Percentiles rank a stretch among this genome's conserved stretches.
These are phyloP conservation scores for Anguilla marmorata DNA, from an alignment of 2,797 vertebrate species.

Conservation along the genomic window DNA sequence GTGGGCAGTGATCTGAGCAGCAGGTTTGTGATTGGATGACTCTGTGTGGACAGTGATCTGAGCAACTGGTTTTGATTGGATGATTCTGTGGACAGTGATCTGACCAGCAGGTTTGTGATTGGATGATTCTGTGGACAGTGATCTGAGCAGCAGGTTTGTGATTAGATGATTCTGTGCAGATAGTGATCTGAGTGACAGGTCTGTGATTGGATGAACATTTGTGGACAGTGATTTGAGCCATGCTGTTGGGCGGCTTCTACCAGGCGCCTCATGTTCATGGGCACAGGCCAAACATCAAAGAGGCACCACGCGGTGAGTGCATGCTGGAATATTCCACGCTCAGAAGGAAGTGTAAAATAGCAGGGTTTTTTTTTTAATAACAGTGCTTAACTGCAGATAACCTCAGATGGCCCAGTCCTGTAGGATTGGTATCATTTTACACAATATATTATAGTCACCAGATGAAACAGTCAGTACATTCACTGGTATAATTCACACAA, in stretches of 20 bases:
- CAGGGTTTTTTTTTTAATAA: slow-evolving; percentile 1
- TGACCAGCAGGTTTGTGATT: not conserved
- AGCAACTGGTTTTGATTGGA: not conserved
- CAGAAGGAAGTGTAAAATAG: not conserved
- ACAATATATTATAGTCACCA: not conserved
- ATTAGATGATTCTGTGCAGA: not conserved
- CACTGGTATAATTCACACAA: not conserved
- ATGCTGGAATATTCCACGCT: not conserved
- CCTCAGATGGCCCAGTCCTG: not conserved
- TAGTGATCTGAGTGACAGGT: not conserved
- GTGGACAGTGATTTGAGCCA: not conserved
- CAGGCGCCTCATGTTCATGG: not conserved
- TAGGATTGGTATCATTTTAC: not conserved
- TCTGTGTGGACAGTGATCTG: not conserved
- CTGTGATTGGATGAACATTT: not conserved
- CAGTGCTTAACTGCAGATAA: not conserved
- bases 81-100: not conserved
- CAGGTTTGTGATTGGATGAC: not conserved
- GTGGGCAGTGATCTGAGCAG: not conserved
- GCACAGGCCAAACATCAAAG: not conserved
- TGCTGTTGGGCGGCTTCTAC: not conserved
- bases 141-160: not conserved
- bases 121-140: not conserved
- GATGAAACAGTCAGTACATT: not conserved
- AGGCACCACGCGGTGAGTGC: not conserved